These are phyloP conservation scores for Carabus problematicus DNA, from an alignment of 2,888 invertebrate species.

Conservation along the genomic window DNA sequence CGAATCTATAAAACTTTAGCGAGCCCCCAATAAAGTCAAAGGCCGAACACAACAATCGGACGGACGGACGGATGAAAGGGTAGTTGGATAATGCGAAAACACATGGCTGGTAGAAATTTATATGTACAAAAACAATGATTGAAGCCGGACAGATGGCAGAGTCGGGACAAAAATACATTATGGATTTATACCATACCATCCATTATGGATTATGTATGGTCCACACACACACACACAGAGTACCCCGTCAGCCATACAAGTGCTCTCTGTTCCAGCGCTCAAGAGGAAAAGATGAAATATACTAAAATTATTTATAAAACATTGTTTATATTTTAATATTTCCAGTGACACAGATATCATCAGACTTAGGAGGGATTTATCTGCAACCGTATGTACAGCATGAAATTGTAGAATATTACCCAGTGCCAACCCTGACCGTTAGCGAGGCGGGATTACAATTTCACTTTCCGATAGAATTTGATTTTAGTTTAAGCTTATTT, in stretches of 20 bases:
- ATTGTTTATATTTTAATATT: no score
- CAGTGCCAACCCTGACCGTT: slow-evolving; percentile 8
- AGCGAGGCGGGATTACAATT: slow-evolving; percentile 47
- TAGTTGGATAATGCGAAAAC: neutral
- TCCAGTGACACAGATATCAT: no score
- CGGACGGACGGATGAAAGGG: neutral
- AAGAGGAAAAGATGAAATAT: no score
- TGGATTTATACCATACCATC: slow-evolving; percentile 27
- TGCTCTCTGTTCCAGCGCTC: no score
- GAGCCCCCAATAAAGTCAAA: neutral
- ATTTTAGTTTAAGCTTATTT: slow-evolving; percentile 47
- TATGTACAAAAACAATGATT: slow-evolving; percentile 30
- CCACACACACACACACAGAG: neutral
- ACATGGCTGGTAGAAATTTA: slow-evolving; percentile 7
- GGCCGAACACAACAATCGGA: neutral
- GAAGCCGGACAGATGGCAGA: slow-evolving; percentile 24
- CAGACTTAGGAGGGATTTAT: neutral
- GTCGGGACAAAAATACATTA: slow-evolving; percentile 25
- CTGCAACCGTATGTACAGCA: neutral
- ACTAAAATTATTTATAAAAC: no score
- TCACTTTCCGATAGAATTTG: slow-evolving; percentile 50
- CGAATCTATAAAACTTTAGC: neutral
- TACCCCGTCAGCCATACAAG: no score
- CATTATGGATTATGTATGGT: slow-evolving; percentile 27
- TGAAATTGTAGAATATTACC: neutral